These are phyloP conservation scores for Stratiolaelaps scimitus DNA, from an alignment of 1,140 invertebrate genomes.

Conservation along the genomic window DNA sequence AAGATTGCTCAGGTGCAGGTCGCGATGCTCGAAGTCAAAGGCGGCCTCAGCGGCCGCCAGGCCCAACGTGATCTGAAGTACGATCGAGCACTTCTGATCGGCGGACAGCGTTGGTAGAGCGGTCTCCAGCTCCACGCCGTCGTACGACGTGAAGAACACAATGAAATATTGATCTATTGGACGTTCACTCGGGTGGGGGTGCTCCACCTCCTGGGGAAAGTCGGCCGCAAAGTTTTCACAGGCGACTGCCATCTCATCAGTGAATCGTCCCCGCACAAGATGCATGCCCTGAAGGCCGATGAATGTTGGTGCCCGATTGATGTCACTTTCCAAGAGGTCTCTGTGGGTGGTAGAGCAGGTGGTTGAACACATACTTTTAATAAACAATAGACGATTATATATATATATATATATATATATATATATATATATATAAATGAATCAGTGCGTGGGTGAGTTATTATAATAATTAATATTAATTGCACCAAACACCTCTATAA, in stretches of 20 bases:
- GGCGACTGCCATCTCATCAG: not conserved
- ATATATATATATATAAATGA: too few relatives aligned
- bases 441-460: too few relatives aligned
- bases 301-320: slow-evolving; percentile 1
- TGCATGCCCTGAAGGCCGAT: not conserved
- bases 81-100: not conserved
- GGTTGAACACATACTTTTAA: too few relatives aligned
- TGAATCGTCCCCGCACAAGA: not conserved
- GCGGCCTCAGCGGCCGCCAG: slow-evolving; percentile 1
- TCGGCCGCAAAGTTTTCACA: not conserved
- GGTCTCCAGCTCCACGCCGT: slow-evolving; percentile 1
- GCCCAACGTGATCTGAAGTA: not conserved
- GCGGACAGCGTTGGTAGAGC: not conserved
- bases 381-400: too few relatives aligned
- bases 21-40: slow-evolving; percentile 23
- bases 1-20: slow-evolving; percentile 19
- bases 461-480: too few relatives aligned
- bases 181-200: not conserved
- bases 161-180: not conserved
- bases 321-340: not conserved
- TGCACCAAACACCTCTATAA: too few relatives aligned
- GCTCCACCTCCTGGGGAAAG: not conserved
- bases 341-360: too few relatives aligned
- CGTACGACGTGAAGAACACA: slow-evolving; percentile 14
- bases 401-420: too few relatives aligned